These are phyloP conservation scores for Byasa hedistus DNA, from an alignment of 2,888 invertebrate genomes.

Conservation along the genomic window DNA sequence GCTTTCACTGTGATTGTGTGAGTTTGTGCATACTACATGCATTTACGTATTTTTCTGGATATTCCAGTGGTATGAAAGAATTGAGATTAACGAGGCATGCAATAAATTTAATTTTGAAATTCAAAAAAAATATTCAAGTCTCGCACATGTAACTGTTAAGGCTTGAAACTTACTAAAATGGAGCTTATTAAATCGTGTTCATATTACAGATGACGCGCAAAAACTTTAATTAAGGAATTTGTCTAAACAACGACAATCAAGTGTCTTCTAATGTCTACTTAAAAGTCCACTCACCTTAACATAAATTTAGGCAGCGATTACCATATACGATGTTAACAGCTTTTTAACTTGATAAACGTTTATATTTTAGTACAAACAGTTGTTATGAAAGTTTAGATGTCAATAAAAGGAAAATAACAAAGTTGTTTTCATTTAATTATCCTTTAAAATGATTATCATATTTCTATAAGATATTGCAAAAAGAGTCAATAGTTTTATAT, in stretches of 20 bases:
- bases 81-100: slow-evolving; percentile 35
- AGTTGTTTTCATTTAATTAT: slow-evolving; percentile 43
- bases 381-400: slow-evolving; percentile 78
- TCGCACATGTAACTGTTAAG: slow-evolving; percentile 27
- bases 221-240: slow-evolving; percentile 22
- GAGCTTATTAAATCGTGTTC: slow-evolving; percentile 57
- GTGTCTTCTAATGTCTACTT: slow-evolving; percentile 36
- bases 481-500: too few species aligned
- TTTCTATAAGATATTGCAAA: too few species aligned
- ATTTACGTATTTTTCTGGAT: slow-evolving; percentile 57
- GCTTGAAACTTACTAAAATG: slow-evolving; percentile 40
- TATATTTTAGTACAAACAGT: slow-evolving; percentile 79
- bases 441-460: background rate
- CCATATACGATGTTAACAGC: slow-evolving; percentile 70
- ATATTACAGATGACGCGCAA: slow-evolving; percentile 33
- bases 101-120: slow-evolving; percentile 32
- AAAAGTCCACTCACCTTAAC: slow-evolving; percentile 67
- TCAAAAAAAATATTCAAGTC: slow-evolving; percentile 13
- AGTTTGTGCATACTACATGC: slow-evolving; percentile 57
- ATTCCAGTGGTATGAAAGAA: slow-evolving; percentile 42
- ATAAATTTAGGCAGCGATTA: slow-evolving; percentile 58
- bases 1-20: slow-evolving; percentile 65
- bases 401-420: slow-evolving; percentile 67
- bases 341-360: slow-evolving; percentile 72
- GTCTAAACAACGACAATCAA: slow-evolving; percentile 32